Evolutionary conservation across 2,797 vertebrate species (phyloP).

Genomic region (Sciaenops ocellatus): DNA sequence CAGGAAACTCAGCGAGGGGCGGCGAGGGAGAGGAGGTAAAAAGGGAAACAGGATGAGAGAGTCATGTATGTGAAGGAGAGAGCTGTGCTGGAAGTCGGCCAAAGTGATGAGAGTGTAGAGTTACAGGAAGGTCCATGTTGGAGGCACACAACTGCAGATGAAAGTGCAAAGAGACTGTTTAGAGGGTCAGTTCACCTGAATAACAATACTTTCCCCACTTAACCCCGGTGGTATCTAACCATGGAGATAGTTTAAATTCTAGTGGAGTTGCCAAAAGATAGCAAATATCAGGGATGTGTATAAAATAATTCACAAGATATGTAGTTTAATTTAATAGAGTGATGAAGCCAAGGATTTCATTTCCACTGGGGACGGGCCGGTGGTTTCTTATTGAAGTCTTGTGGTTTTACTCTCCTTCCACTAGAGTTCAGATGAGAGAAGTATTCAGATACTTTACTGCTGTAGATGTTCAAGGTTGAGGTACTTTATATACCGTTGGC

Average conservation of each 20-base stretch:
- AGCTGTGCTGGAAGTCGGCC: constrained; percentile 44
- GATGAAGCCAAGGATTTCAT: too few relatives aligned
- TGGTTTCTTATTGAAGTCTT: too few relatives aligned
- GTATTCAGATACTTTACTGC: too few relatives aligned
- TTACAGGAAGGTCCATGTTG: constrained; percentile 52
- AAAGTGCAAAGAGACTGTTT: background rate
- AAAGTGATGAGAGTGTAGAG: constrained; percentile 46
- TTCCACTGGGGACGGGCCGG: too few relatives aligned
- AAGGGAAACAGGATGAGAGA: constrained; percentile 15
- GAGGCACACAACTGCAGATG: constrained; percentile 16
- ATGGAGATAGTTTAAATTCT: background rate
- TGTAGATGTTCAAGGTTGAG: background rate
- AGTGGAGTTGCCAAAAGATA: too few relatives aligned
- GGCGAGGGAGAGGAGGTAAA: background rate
- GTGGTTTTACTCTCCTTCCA: too few relatives aligned
- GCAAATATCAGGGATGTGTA: too few relatives aligned
- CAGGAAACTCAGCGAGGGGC: background rate
- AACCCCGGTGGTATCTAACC: background rate
- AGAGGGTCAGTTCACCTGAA: background rate
- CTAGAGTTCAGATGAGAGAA: too few relatives aligned
- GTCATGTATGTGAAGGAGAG: constrained; percentile 43
- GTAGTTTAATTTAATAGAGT: too few relatives aligned
- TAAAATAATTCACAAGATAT: too few relatives aligned
- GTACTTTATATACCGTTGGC: background rate
- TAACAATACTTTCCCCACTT: background rate